Evolutionary conservation across 37 sponge, comb jelly and placozoan species (phyloP), one percentile per base, ranked within the genome.

Genomic region (Amphimedon queenslandica): DNA sequence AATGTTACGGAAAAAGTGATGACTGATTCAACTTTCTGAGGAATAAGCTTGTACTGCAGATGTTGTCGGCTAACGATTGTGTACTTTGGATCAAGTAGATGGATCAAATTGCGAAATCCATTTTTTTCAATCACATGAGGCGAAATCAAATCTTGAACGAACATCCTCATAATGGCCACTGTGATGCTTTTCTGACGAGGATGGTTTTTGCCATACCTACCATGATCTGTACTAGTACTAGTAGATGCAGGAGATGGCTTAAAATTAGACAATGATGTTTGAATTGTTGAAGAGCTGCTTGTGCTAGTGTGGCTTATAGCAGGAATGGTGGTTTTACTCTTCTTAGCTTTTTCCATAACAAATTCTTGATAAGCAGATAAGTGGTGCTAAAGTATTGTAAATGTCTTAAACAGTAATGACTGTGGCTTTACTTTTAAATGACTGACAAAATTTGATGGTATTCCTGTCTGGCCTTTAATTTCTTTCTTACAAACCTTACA

Each of bases 401-500:
- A 18, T 18, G 8, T 47, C 8, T 47, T 8, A 47, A 47, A 47
- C 8, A 18, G 8, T 47, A 47, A 47, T 13, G 8, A 47, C 53
- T 47, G 13, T 13, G 8, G 11, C 8, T 21, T 29, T 63, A 63
- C 64, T 21, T 63, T 63, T 63, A 63, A 18, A 63, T 63, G n/a
- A 10, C 32, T 63, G 8, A 63, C 32, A 29, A 63, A 63, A 29
- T 63, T 63, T 8, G 64, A 63, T 25, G 64, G 8, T 63, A 63
- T 29, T 21, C 64, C 32, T 11, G 16, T 29, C 32, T 23, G 64
- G 10, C 64, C 64, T 63, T 63, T 63, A 29, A 63, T 63, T 18
- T 63, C 64, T 63, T 63, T 63, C 64, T 63, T 63, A 63, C 64
- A 63, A 10, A 31, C 21, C 32, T 63, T 63, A 18, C 64, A 63